Conservation (phyloP, 1,140 invertebrate genomes). For the Camponotus floridanus region DNA sequence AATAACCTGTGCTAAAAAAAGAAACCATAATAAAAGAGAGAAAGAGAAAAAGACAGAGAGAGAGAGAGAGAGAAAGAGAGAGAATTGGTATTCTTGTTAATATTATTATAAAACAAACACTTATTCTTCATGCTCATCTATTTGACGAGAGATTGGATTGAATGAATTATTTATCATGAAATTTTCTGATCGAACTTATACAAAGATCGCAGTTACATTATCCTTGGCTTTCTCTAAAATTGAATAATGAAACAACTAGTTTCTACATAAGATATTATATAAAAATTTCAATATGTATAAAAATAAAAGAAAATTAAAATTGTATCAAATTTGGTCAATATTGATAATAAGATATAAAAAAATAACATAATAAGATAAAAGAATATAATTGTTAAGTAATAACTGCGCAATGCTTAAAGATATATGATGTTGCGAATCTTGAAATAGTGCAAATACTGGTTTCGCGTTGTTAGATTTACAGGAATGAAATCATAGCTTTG, state of each 20-base stretch:
- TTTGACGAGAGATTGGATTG: not conserved
- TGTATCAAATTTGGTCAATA: not conserved
- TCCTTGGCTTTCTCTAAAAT: not conserved
- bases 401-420: not conserved
- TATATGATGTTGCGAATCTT: conserved; percentile 1
- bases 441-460: conserved; percentile 10
- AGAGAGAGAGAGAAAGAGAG: too few relatives aligned
- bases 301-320: not conserved
- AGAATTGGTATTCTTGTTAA: not conserved
- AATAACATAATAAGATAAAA: not conserved
- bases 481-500: not conserved
- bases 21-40: not conserved
- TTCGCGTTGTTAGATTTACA: not conserved
- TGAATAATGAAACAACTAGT: not conserved
- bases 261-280: not conserved
- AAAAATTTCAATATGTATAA: not conserved
- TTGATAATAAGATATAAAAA: not conserved
- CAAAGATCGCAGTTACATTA: not conserved
- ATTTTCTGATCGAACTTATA: not conserved
- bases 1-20: not conserved
- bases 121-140: not conserved
- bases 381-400: not conserved
- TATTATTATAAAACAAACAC: conserved; percentile 9
- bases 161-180: not conserved
- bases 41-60: too few relatives aligned